phyloP scores from a whole-genome alignment of 2,888 invertebrate species.

The Netelia virgata region DNA sequence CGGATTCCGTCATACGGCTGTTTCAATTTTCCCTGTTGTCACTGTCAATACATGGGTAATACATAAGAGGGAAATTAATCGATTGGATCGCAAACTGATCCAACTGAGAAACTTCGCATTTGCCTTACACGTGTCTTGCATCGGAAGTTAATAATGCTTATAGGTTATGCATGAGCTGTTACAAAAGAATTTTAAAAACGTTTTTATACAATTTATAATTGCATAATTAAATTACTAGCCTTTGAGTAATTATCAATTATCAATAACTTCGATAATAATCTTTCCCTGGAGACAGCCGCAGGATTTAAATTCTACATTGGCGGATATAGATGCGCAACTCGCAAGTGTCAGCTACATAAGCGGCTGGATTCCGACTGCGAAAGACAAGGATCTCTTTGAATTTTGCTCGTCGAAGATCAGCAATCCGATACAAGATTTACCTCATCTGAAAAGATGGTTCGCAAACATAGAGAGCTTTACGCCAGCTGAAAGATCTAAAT shows the following conservation, averaged over 20 bases:
- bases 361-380: slow-evolving; percentile 86
- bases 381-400: slow-evolving; percentile 85
- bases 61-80: neutral
- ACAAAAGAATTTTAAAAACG: neutral
- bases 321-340: slow-evolving; percentile 85
- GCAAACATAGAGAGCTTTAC: slow-evolving; percentile 88
- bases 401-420: slow-evolving; percentile 72
- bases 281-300: slow-evolving; percentile 38
- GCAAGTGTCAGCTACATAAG: slow-evolving; percentile 87
- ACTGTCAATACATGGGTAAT: neutral
- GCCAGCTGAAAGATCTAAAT: slow-evolving; percentile 85
- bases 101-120: neutral
- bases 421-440: slow-evolving; percentile 84
- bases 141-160: neutral
- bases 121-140: neutral
- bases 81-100: neutral
- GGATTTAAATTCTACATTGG: slow-evolving; percentile 72
- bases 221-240: neutral
- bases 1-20: slow-evolving; percentile 5
- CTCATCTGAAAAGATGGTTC: slow-evolving; percentile 87
- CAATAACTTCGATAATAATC: slow-evolving; percentile 16
- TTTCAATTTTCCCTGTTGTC: neutral
- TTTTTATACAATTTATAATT: neutral
- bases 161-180: slow-evolving; percentile 41
- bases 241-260: neutral